phyloP scores from a whole-genome alignment of 2,888 invertebrate species.

The Plebejus anna region DNA sequence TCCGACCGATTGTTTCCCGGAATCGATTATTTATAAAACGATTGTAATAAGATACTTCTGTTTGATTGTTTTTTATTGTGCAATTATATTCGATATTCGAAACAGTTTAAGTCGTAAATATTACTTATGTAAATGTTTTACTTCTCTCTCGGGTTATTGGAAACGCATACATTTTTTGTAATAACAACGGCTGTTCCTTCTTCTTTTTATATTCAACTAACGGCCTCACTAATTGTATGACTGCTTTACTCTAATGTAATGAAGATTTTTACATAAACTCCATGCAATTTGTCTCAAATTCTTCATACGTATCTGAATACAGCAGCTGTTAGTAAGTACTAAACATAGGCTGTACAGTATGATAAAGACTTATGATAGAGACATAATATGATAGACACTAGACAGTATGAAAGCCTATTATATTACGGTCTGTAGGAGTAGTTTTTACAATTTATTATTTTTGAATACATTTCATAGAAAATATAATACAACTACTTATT shows the following conservation, averaged over 20 bases:
- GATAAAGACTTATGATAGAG: too few species aligned
- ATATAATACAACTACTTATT: background rate
- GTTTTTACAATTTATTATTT: too few species aligned
- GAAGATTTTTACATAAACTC: background rate
- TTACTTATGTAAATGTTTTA: background rate
- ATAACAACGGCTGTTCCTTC: background rate
- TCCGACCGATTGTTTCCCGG: conserved; percentile 41
- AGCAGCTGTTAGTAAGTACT: too few species aligned
- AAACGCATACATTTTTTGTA: background rate
- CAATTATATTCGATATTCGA: conserved; percentile 19
- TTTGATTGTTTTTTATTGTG: conserved; percentile 24
- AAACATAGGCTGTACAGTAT: too few species aligned
- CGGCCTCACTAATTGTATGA: background rate
- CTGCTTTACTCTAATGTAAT: too few species aligned
- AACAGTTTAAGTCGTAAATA: conserved; percentile 6
- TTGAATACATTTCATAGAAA: too few species aligned
- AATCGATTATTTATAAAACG: conserved; percentile 36
- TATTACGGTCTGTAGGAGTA: too few species aligned
- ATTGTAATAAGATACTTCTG: conserved; percentile 28
- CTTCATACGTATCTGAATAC: too few species aligned
- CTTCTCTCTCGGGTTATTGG: background rate
- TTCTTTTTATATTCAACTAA: background rate
- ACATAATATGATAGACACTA: too few species aligned
- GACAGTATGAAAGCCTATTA: too few species aligned
- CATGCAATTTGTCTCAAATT: too few species aligned